Evolutionary conservation across 2,888 invertebrate species (phyloP).

Genomic region (Ptychoptera contaminata): DNA sequence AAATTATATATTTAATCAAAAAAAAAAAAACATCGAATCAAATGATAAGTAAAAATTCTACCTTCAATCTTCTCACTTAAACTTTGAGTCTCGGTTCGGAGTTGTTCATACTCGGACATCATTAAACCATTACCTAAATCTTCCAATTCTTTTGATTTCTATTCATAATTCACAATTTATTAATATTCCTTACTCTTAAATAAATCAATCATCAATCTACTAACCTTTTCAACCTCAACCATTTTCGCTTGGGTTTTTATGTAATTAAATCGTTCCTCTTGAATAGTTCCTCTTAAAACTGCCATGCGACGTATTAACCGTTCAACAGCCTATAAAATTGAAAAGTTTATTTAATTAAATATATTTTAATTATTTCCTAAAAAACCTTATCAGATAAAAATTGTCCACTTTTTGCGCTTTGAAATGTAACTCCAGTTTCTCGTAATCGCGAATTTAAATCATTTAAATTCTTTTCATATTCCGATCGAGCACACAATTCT

Average conservation of each 20-base stretch:
- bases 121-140: conserved; percentile 19
- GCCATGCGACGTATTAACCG: conserved; percentile 13
- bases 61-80: conserved; percentile 25
- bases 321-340: conserved; percentile 12
- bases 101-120: conserved; percentile 18
- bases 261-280: conserved; percentile 15
- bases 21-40: neutral
- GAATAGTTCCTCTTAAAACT: conserved; percentile 17
- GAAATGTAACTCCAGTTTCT: neutral
- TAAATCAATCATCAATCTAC: neutral
- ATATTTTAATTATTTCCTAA: too few species aligned
- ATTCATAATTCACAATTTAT: neutral
- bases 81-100: conserved; percentile 20
- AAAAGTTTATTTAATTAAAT: neutral
- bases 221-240: neutral
- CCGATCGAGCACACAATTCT: neutral
- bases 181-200: too few species aligned
- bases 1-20: neutral
- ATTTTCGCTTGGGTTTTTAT: conserved; percentile 17
- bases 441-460: conserved; percentile 12
- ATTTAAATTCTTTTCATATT: conserved; percentile 4
- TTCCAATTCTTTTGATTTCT: conserved; percentile 19
- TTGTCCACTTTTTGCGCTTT: conserved; percentile 5
- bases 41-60: conserved; percentile 6
- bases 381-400: conserved; percentile 1